Evolutionary conservation across 2,113 vertebrate species (phyloP), one percentile per base, ranked within the genome.

Genomic region (Procavia capensis): DNA sequence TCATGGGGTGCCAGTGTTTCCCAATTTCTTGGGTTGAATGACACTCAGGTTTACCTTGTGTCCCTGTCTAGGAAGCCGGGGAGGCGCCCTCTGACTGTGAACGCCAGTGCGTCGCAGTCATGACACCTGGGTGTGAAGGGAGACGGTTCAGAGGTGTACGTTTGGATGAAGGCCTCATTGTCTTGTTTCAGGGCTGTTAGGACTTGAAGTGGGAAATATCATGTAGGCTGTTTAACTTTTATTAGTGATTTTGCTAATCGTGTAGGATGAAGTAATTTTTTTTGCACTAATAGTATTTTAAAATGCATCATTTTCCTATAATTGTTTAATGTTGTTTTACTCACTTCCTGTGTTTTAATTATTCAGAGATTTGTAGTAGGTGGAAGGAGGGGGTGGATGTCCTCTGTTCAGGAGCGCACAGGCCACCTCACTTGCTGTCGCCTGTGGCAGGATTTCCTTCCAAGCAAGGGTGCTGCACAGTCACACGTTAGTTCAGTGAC

Each of bases 131-230:
- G n/a, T n/a, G n/a, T n/a, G n/a, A n/a, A n/a, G n/a, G n/a, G n/a
- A n/a, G n/a, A n/a, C n/a, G n/a, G n/a, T n/a, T n/a, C n/a, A n/a
- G n/a, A n/a, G n/a, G n/a, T n/a, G n/a, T n/a, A n/a, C n/a, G n/a
- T n/a, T n/a, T n/a, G n/a, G n/a, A n/a, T n/a, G n/a, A n/a, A n/a
- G n/a, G n/a, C n/a, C 14, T 17, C 8, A 10, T 20, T 39, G 0
- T 19, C 24, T 36, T 70, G 25, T 50, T 43, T 39, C 25, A 50
- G 43, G 54, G 85, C 54, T 14, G 8, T 68, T 20, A 27, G 54
- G 64, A 34, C n/a, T 47, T 36, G 29, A 29, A 34, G 31, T 31
- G 47, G 25, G 41, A 5, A 10, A 0, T 6, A 0, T 31, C 2
- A 16, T 2, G 2, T 4, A 24, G 22, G n/a, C 45, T 86, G 3